Conservation (phyloP, 2,797 vertebrate genomes). For the Spea hammondii region DNA sequence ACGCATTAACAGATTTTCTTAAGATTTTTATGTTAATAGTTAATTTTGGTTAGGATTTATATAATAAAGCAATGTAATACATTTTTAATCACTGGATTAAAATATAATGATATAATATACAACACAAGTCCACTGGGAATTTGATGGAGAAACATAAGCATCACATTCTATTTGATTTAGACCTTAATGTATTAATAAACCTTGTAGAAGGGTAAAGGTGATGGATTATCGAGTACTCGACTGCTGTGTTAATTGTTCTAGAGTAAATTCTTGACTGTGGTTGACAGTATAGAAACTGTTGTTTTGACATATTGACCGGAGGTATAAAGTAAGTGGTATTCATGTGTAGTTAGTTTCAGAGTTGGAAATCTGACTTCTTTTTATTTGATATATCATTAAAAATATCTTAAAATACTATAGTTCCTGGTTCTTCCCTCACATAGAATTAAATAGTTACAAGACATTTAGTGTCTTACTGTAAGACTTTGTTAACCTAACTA, state of each 20-base stretch:
- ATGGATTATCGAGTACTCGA: conserved; percentile 52
- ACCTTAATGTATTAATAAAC: conserved; percentile 19
- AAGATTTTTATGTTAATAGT: too few species aligned
- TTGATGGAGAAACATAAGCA: conserved; percentile 10
- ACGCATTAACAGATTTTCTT: too few species aligned
- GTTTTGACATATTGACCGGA: conserved; percentile 5
- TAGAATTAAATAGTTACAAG: too few species aligned
- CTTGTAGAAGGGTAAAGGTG: conserved; percentile 36
- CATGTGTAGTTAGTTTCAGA: too few species aligned
- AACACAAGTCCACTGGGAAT: background rate
- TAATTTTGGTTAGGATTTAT: too few species aligned
- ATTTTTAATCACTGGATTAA: background rate
- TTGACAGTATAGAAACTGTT: conserved; percentile 8
- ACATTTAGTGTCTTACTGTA: too few species aligned
- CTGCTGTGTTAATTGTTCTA: conserved; percentile 55
- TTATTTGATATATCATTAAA: too few species aligned
- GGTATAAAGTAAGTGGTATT: background rate
- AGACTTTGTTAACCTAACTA: too few species aligned
- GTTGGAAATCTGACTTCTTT: too few species aligned
- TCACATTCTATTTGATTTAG: conserved; percentile 12
- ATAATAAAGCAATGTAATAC: too few species aligned
- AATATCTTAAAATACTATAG: background rate
- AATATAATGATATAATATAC: background rate
- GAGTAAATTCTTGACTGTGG: conserved; percentile 19
- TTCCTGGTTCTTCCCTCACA: background rate